Percentiles rank a stretch among this genome's conserved stretches.
phyloP scores from a whole-genome alignment of 1,140 invertebrate species.

The Drosophila sturtevanti region DNA sequence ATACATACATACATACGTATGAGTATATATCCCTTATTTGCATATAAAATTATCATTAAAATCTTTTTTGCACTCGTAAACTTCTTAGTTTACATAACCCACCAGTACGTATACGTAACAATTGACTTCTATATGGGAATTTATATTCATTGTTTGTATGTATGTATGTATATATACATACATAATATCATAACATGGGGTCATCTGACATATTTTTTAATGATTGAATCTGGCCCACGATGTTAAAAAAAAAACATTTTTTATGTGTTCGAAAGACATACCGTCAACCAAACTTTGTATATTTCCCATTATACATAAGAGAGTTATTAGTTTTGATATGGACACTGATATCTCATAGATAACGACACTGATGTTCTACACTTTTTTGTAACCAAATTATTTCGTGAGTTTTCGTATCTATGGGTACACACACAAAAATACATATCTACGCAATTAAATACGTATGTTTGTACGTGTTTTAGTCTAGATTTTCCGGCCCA shows the following conservation, averaged over 20 bases:
- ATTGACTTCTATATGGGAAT: background rate
- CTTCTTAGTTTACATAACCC: constrained; percentile 5
- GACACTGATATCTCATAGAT: constrained; percentile 12
- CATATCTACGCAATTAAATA: background rate
- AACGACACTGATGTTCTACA: constrained; percentile 1
- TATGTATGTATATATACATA: too few relatives aligned
- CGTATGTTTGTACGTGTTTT: background rate
- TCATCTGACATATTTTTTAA: background rate
- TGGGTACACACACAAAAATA: background rate
- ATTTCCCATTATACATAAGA: constrained; percentile 9
- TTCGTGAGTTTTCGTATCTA: too few relatives aligned
- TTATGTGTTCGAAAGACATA: background rate
- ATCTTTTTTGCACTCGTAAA: background rate
- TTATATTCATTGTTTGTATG: background rate
- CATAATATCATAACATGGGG: background rate
- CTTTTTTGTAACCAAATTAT: constrained; percentile 2
- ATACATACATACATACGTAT: background rate
- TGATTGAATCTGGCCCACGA: background rate
- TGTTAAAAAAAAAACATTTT: background rate
- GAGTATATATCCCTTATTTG: background rate
- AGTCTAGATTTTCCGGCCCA: constrained; percentile 20
- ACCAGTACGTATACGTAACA: constrained; percentile 2
- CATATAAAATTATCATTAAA: background rate
- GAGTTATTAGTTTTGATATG: constrained; percentile 2
- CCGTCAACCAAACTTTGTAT: background rate